Base-by-base conservation (phyloP, 2,113 vertebrate species). In the Chionomys nivalis region DNA sequence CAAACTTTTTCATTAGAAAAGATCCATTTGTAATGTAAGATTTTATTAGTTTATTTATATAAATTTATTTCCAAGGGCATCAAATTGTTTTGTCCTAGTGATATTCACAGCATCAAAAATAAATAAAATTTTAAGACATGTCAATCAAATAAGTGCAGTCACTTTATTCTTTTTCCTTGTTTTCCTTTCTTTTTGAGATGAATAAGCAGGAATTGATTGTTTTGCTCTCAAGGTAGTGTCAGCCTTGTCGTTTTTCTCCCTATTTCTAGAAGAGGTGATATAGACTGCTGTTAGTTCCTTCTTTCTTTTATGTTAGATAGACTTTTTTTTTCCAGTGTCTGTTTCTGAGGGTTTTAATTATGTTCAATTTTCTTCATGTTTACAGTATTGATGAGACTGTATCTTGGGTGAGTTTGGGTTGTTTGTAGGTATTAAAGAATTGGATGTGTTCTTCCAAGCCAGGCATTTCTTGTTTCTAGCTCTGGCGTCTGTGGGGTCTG, bases 21-120 rank as follows among this genome's bases (percentile, higher is more conserved):
- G 55, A 28, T 83, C 81, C 24, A 66, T 0, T 97, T 93, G 14
- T 94, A 87, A 58, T 89, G 65, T 96, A 93, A 95, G 52, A 23
- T 85, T 81, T 44, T 92, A 61, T 33, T 61, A 87, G 98, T 97
- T 97, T 75, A 97, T 98, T 97, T 16, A 98, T 99, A 99, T 98
- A 99, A 66, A 97, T 99, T 98, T 99, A 99, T 94, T 99, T 99
- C 79, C 99, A 99, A 97, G 98, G 99, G 81, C 99, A 99, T 91
- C 99, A 99, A 91, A 99, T 98, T 99, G 99, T 96, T 99, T 99
- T 98, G 99, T 99, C 96, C 98, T 99, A 83, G 98, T 99, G 81
- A 99, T 99, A 1, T 99, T 99, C 94, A 98, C 99, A 97, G 99
- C 99, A 36, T 99, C 99, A 85, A 81, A 63, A 68, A n/a, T n/a